Evolutionary conservation across 2,797 vertebrate species (phyloP), one percentile per base, ranked within the genome.

Genomic region (Hoplostethus atlanticus): DNA sequence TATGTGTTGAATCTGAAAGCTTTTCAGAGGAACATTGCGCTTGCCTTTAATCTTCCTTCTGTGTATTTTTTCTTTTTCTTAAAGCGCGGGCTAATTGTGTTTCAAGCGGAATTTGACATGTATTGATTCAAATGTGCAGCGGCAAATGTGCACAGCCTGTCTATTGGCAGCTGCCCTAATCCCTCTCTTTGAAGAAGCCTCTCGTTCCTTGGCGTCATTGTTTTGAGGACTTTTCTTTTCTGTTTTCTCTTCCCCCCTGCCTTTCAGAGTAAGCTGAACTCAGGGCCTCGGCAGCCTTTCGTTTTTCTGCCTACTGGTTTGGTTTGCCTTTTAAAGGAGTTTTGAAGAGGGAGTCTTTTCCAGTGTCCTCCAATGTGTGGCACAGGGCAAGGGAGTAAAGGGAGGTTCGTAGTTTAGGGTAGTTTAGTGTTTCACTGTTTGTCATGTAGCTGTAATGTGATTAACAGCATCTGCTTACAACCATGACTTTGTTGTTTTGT

Each of bases 71-170:
- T 3, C 9, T 84, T 82, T 86, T 81, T 84, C 68, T 79, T 85
- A 71, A 84, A 84, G 79, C 62, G 17, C 9, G 10, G 75, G 64
- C 85, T 93, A 91, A 93, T 92, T 92, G 91, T 84, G 79, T 89
- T 92, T 86, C 84, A 83, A 87, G 89, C 68, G 25, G 83, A 92
- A 87, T 92, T 90, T 92, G 88, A 91, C 92, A 92, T 44, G n/a
- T 91, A 92, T 91, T 89, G 88, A 92, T 91, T 91, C 47, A 77
- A 89, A 87, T 53, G 60, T 86, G 73, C 67, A 62, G 68, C 71
- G 66, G 81, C 63, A 84, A 87, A 90, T 40, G 75, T 50, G 10
- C 79, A 71, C 80, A 77, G 59, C 64, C 59, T 44, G 36, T 65
- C 65, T 86, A 89, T 87, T 86, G 85, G 84, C 89, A 85, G 84